Evolutionary conservation across 2,888 invertebrate species (phyloP), one percentile per base, ranked within the genome.

Genomic region (Palloptera scutellata): DNA sequence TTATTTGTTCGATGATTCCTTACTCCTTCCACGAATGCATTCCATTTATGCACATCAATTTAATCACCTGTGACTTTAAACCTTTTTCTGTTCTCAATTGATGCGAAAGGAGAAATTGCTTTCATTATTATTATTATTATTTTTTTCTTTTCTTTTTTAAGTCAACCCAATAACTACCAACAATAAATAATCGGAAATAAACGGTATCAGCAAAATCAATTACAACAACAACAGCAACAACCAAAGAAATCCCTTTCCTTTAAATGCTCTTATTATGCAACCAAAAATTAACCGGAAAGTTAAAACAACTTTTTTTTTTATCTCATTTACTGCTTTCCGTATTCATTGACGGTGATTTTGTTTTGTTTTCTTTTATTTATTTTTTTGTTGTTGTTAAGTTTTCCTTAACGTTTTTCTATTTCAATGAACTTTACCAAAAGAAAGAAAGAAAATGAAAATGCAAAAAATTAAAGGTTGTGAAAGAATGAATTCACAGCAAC

Each of bases 11-110:
- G 15, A 15, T 20, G 15, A 11, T 48, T 20, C 3, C 8, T 20
- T 17, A 20, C 30, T 17, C 41, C 11, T 4, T 42, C 42, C 15
- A 42, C 42, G 30, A 30, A 41, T 58, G 43, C 8, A 60, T 60
- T 60, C 48, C 15, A 60, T 60, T 48, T n/a, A 8, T 45, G 45
- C 45, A 13, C 48, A 15, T 15, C 48, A 13, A 77, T 78, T 76
- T 78, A 78, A 77, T 78, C 78, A 78, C 78, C 78, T 78, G 79
- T 78, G 78, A 78, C 72, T 72, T 70, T 71, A 77, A 75, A 76
- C 76, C 72, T 74, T 75, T n/a, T 74, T 73, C 74, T 69, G 75
- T 72, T 76, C 30, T 6, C 30, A 30, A 30, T 30, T 30, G 3
- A 30, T 30, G 30, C 30, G 30, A 6, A 6, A 30, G 6, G 6